A percentile compares a stretch with the other conserved stretches of the same genome.
Evolutionary conservation across 2,888 invertebrate genomes (phyloP).

Genomic region (Hypsopygia costalis): DNA sequence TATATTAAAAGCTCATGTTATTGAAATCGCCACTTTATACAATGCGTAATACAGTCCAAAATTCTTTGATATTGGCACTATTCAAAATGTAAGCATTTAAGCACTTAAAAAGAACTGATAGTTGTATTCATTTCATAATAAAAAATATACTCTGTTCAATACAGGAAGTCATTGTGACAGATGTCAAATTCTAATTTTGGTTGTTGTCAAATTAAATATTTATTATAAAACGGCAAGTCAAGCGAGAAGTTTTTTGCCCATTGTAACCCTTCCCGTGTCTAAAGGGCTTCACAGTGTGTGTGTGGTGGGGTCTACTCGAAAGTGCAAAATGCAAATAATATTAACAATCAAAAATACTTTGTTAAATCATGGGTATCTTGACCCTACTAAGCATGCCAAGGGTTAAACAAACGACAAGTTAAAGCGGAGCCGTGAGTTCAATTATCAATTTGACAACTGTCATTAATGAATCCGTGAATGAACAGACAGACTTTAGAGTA

Average conservation of each 20-base stretch:
- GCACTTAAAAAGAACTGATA: constrained; percentile 22
- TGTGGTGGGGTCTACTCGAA: too few relatives aligned
- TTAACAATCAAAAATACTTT: too few relatives aligned
- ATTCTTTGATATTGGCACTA: constrained; percentile 43
- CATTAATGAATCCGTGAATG: constrained; percentile 1
- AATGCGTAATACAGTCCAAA: constrained; percentile 27
- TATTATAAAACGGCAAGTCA: too few relatives aligned
- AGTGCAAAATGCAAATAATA: too few relatives aligned
- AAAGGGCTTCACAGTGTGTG: too few relatives aligned
- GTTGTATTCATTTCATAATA: constrained; percentile 12
- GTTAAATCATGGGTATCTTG: too few relatives aligned
- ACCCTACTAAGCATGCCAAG: too few relatives aligned
- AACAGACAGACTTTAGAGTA: constrained; percentile 1
- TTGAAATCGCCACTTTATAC: constrained; percentile 33
- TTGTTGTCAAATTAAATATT: too few relatives aligned
- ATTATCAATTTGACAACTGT: constrained; percentile 16
- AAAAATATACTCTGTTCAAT: constrained; percentile 6
- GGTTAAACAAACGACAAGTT: too few relatives aligned
- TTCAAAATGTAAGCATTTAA: constrained; percentile 23
- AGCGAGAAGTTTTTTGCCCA: too few relatives aligned
- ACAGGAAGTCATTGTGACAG: constrained; percentile 5
- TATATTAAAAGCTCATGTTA: constrained; percentile 48
- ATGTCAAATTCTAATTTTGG: constrained; percentile 4
- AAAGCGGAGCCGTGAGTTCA: too few relatives aligned
- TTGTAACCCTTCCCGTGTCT: too few relatives aligned